phyloP scores from a whole-genome alignment of 2,888 invertebrate genomes.

The Chloromyia formosa region DNA sequence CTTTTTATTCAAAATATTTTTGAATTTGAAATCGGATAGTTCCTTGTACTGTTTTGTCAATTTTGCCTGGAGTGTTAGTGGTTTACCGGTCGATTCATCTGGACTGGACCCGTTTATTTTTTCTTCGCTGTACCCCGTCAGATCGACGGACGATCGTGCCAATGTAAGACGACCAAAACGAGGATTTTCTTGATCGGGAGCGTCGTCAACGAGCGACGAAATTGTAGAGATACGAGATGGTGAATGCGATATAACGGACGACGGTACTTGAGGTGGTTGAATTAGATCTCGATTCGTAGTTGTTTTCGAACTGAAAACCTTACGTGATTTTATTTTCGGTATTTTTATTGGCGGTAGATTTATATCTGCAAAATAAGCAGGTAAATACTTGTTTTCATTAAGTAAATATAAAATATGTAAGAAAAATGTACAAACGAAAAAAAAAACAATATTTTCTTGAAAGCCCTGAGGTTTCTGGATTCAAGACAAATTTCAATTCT shows the following conservation, averaged over 20 bases:
- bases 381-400: too few species aligned
- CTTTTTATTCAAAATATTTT: constrained; percentile 59
- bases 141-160: constrained; percentile 1
- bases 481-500: too few species aligned
- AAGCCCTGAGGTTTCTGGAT: too few species aligned
- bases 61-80: constrained; percentile 54
- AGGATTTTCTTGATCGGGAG: constrained; percentile 27
- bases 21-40: constrained; percentile 59
- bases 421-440: too few species aligned
- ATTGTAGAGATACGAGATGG: constrained; percentile 61
- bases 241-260: constrained; percentile 59
- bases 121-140: neutral
- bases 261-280: constrained; percentile 40
- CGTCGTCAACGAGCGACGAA: constrained; percentile 53
- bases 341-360: constrained; percentile 52
- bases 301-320: constrained; percentile 57
- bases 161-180: constrained; percentile 35
- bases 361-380: constrained; percentile 25
- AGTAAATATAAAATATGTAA: too few species aligned
- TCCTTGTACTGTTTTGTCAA: constrained; percentile 60
- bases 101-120: neutral
- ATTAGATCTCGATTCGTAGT: constrained; percentile 52
- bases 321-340: constrained; percentile 59
- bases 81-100: neutral
- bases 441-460: too few species aligned